Conservation (phyloP, 2,797 vertebrate genomes). For the Rhodeus uyekii region DNA sequence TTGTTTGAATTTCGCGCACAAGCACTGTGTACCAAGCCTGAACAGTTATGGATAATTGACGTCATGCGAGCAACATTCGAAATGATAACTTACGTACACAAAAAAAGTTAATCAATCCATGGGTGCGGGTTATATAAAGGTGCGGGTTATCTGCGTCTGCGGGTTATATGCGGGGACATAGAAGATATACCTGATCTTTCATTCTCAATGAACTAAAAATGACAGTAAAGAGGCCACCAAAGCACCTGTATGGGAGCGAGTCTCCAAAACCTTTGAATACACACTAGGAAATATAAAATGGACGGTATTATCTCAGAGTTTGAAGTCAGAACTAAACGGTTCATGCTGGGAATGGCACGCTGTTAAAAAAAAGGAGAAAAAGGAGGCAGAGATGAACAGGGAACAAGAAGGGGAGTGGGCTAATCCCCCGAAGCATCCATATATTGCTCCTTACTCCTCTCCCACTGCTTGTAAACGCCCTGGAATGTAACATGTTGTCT, state of each 20-base stretch:
- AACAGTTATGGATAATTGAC: too few species aligned
- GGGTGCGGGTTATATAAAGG: slow-evolving; percentile 50
- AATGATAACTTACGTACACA: too few species aligned
- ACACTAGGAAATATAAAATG: slow-evolving; percentile 65
- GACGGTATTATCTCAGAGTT: slow-evolving; percentile 64
- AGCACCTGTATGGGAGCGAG: slow-evolving; percentile 34
- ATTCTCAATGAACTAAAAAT: not conserved
- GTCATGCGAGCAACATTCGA: too few species aligned
- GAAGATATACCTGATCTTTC: not conserved
- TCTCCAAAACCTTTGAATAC: slow-evolving; percentile 52
- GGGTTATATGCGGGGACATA: too few species aligned
- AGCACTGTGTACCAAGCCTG: too few species aligned
- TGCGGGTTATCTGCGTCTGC: too few species aligned
- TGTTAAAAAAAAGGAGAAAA: slow-evolving; percentile 64
- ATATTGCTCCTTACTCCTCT: slow-evolving; percentile 74
- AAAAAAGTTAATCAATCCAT: too few species aligned
- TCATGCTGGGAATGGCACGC: slow-evolving; percentile 74
- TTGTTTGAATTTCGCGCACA: too few species aligned
- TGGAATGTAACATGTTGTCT: slow-evolving; percentile 78
- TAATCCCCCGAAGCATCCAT: slow-evolving; percentile 80
- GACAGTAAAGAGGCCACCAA: slow-evolving; percentile 1
- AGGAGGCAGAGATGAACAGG: slow-evolving; percentile 57
- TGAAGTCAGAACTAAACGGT: slow-evolving; percentile 68
- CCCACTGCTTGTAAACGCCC: slow-evolving; percentile 70
- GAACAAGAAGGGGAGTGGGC: slow-evolving; percentile 62